A percentile compares a stretch with the other conserved stretches of the same genome.
These are phyloP conservation scores for Cichlasoma orientale DNA, from an alignment of 2,797 vertebrate genomes.

Conservation along the genomic window DNA sequence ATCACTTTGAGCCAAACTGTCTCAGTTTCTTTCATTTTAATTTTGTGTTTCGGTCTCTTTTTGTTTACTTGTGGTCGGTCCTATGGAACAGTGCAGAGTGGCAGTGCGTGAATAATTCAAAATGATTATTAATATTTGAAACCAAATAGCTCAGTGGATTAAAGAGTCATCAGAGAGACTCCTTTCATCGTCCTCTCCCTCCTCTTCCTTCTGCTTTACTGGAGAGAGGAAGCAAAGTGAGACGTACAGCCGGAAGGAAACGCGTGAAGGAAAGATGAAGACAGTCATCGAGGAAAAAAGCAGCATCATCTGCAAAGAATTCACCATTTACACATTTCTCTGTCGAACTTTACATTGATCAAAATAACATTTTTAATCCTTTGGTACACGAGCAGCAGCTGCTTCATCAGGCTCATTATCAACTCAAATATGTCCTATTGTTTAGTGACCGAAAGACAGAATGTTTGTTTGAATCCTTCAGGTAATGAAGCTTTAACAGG, in stretches of 20 bases:
- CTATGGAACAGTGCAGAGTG: conserved; percentile 3
- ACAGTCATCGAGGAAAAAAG: neutral
- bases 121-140: conserved; percentile 72
- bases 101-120: conserved; percentile 67
- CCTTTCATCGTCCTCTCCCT: conserved; percentile 40
- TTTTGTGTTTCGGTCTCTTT: too few species aligned
- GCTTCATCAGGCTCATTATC: neutral
- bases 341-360: too few species aligned
- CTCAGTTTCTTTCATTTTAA: too few species aligned
- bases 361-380: neutral
- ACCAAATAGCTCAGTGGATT: conserved; percentile 51
- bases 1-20: too few species aligned
- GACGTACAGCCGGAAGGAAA: neutral
- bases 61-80: too few species aligned
- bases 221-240: neutral
- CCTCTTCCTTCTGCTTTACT: neutral
- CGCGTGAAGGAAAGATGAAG: neutral
- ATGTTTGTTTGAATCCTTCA: neutral
- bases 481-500: neutral
- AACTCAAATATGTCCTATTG: too few species aligned
- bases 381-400: neutral
- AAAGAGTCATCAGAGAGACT: conserved; percentile 54
- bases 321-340: neutral
- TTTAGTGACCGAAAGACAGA: neutral
- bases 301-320: neutral